Evolutionary conservation across 2,888 invertebrate genomes (phyloP).

Genomic region (Cremastinae sp.): DNA sequence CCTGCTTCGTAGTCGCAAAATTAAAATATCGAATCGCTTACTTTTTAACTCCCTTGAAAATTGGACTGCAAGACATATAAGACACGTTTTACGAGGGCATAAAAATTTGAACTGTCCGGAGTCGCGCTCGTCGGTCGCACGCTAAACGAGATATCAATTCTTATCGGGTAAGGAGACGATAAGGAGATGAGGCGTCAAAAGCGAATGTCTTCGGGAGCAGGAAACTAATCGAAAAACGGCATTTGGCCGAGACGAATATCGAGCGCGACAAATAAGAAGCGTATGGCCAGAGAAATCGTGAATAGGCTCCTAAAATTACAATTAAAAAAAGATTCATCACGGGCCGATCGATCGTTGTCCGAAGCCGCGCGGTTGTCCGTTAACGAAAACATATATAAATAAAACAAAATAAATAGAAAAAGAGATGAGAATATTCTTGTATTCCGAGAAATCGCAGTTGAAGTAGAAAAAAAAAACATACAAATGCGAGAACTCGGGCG

Average conservation of each 20-base stretch:
- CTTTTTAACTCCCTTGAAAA: no score
- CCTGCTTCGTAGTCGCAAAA: no score
- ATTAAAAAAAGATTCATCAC: no score
- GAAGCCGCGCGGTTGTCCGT: background rate
- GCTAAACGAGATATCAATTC: slow-evolving; percentile 18
- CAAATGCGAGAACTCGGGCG: background rate
- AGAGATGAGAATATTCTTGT: background rate
- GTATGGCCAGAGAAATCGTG: background rate
- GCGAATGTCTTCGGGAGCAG: slow-evolving; percentile 30
- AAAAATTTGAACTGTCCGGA: no score
- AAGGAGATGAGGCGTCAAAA: background rate
- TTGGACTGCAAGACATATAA: no score
- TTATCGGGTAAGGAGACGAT: slow-evolving; percentile 2
- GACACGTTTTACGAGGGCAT: no score
- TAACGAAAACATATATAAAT: background rate
- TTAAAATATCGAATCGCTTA: no score
- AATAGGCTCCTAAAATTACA: no score
- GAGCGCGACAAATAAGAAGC: background rate
- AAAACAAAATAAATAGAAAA: background rate
- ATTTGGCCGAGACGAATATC: slow-evolving; percentile 53
- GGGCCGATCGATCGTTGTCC: no score
- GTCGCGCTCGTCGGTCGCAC: background rate
- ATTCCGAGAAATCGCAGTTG: no score
- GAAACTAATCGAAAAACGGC: slow-evolving; percentile 56
- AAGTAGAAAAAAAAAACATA: background rate